Evolutionary conservation across 2,113 vertebrate genomes (phyloP).

Genomic region (Pyrgilauda ruficollis): DNA sequence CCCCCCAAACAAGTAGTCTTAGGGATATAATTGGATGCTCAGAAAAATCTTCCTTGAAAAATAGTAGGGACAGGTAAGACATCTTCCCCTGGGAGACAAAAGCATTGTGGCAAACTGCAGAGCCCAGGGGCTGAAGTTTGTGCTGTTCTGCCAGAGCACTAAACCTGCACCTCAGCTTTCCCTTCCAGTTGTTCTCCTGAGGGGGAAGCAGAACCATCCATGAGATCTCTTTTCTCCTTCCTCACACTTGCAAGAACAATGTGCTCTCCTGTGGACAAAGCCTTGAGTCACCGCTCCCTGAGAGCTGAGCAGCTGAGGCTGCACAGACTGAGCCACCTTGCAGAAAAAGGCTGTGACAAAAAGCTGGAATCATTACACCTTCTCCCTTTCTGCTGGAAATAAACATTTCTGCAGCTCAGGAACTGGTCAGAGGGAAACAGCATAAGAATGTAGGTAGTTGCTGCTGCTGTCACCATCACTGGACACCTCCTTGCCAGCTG

Average conservation of each 20-base stretch:
- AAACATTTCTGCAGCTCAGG: neutral
- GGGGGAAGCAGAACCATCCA: neutral
- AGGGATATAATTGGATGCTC: neutral
- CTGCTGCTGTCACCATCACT: neutral
- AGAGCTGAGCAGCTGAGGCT: neutral
- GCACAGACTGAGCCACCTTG: neutral
- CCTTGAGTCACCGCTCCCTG: fast-evolving
- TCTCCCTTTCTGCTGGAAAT: neutral
- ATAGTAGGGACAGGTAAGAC: neutral
- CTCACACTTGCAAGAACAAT: fast-evolving
- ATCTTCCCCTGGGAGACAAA: neutral
- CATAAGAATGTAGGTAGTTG: neutral
- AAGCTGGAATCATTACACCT: neutral
- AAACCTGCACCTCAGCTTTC: neutral
- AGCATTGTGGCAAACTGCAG: neutral
- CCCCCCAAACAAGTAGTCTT: neutral
- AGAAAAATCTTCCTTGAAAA: neutral
- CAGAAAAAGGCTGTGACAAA: neutral
- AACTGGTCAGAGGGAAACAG: neutral
- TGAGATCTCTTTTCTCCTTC: neutral
- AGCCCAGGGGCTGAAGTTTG: neutral
- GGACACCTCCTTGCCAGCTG: neutral
- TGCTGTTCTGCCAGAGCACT: neutral
- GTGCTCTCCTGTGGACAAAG: neutral
- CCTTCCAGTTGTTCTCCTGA: neutral